A percentile compares a stretch with the other conserved stretches of the same genome.
These are phyloP conservation scores for Brachionus plicatilis DNA, from an alignment of 1,140 invertebrate genomes.

Conservation along the genomic window DNA sequence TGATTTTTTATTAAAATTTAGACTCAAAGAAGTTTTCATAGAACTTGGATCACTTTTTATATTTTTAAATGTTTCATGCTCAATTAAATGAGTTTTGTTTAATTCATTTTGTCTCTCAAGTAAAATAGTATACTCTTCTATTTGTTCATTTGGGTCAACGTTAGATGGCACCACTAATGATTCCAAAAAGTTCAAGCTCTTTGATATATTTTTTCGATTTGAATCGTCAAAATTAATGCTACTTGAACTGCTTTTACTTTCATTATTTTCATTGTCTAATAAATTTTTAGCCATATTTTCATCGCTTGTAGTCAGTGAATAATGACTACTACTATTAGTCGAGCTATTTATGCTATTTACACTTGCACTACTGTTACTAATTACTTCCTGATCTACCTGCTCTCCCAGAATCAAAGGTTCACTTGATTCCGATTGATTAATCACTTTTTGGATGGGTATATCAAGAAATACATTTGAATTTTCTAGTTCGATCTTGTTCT, in stretches of 20 bases:
- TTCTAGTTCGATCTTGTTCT: not conserved
- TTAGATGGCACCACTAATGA: slow-evolving; percentile 5
- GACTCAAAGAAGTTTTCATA: not conserved
- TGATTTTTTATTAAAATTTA: not conserved
- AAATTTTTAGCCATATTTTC: not conserved
- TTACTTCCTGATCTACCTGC: not conserved
- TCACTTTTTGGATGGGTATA: not conserved
- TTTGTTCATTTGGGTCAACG: not conserved
- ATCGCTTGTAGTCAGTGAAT: slow-evolving; percentile 18
- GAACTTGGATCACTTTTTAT: not conserved
- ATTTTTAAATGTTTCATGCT: not conserved
- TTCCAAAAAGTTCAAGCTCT: slow-evolving; percentile 19
- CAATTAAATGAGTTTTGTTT: not conserved
- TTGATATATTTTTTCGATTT: not conserved
- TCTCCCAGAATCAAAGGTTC: not conserved
- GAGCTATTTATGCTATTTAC: not conserved
- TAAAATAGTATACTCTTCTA: not conserved
- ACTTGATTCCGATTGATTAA: slow-evolving; percentile 16
- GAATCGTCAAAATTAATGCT: not conserved
- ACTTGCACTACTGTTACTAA: not conserved
- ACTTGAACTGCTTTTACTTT: not conserved
- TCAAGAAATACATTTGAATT: not conserved
- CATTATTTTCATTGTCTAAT: not conserved
- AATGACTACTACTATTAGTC: not conserved
- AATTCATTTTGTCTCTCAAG: not conserved